Conservation (phyloP, 2,113 vertebrate genomes). For the Corynorhinus townsendii region DNA sequence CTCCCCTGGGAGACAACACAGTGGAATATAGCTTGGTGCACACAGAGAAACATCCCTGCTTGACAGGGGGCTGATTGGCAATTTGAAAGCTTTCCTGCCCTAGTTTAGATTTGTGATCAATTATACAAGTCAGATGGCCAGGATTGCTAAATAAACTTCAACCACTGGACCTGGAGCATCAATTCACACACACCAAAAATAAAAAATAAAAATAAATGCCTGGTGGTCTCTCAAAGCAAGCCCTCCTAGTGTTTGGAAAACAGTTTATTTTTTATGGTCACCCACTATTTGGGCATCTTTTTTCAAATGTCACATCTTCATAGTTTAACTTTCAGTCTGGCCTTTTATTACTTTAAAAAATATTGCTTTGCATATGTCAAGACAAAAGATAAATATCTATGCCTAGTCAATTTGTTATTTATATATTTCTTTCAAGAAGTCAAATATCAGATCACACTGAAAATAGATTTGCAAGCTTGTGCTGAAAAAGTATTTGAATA, state of each 20-base stretch:
- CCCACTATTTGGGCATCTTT: background rate
- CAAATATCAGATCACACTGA: constrained; percentile 36
- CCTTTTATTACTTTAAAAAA: constrained; percentile 48
- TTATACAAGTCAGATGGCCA: no score
- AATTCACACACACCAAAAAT: no score
- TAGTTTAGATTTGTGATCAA: background rate
- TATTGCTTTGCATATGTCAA: constrained; percentile 43
- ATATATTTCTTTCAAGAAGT: constrained; percentile 47
- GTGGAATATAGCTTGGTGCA: no score
- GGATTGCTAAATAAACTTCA: fast-evolving
- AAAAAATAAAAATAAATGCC: background rate
- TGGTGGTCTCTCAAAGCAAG: background rate
- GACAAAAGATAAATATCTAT: constrained; percentile 48
- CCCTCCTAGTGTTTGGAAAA: background rate
- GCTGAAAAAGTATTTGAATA: background rate
- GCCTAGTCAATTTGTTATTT: constrained; percentile 38
- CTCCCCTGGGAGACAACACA: background rate
- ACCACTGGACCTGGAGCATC: fast-evolving
- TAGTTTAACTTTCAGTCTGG: background rate
- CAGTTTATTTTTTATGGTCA: background rate
- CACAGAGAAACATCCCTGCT: fast-evolving
- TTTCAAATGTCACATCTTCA: background rate
- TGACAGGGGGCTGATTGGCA: fast-evolving
- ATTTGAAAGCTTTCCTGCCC: fast-evolving
- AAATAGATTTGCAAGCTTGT: constrained; percentile 25